phyloP scores from a whole-genome alignment of 2,113 vertebrate species.

The Taurulus bubalis region DNA sequence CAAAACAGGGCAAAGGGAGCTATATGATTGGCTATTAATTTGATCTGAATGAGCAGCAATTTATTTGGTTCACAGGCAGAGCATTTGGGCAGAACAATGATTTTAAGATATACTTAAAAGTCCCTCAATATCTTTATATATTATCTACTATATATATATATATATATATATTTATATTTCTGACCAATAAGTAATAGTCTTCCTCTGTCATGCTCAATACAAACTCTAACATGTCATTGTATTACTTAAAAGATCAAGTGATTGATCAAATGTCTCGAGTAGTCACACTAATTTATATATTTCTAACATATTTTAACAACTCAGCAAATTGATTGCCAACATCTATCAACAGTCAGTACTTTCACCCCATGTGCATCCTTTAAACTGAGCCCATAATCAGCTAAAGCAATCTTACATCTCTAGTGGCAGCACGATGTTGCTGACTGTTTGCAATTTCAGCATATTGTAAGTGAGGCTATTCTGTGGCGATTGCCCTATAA shows the following conservation, averaged over 20 bases:
- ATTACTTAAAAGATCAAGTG: slow-evolving; percentile 1
- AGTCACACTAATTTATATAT: slow-evolving; percentile 9
- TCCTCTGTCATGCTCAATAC: background rate
- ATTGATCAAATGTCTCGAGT: slow-evolving; percentile 38
- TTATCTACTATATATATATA: too few relatives aligned
- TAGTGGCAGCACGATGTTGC: slow-evolving; percentile 24
- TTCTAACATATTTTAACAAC: slow-evolving; percentile 28
- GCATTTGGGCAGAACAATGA: background rate
- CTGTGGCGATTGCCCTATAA: background rate
- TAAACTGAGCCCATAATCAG: slow-evolving; percentile 41
- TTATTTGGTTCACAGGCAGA: background rate
- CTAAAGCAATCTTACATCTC: slow-evolving; percentile 30
- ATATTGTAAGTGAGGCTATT: background rate
- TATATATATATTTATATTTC: background rate
- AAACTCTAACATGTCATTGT: background rate
- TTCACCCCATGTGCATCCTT: slow-evolving; percentile 30
- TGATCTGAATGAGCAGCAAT: background rate
- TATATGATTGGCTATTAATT: background rate
- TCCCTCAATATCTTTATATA: background rate
- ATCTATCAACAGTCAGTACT: slow-evolving; percentile 33
- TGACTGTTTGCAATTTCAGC: slow-evolving; percentile 36
- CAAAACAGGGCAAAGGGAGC: background rate
- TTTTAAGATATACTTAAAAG: background rate
- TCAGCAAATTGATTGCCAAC: slow-evolving; percentile 52
- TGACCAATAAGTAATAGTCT: background rate